Percentiles rank a stretch among this genome's conserved stretches.
Evolutionary conservation across 2,797 vertebrate genomes (phyloP).

Genomic region (Myotis myotis): DNA sequence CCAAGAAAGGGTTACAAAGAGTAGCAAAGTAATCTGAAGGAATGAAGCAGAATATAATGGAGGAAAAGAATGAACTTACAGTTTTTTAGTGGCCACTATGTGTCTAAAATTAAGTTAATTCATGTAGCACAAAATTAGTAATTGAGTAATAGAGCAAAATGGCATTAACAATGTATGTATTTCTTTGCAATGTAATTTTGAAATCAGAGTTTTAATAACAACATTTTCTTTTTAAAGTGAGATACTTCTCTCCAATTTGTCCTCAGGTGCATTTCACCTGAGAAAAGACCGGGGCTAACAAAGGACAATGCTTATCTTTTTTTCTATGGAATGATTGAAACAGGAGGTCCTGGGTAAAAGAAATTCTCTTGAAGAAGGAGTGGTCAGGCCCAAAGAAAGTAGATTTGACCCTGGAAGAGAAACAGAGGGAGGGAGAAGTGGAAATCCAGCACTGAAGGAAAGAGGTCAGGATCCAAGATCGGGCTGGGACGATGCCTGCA

Average conservation of each 20-base stretch:
- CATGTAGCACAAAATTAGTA: background rate
- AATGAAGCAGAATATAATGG: background rate
- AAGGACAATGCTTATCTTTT: background rate
- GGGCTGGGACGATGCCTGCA: background rate
- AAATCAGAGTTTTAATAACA: background rate
- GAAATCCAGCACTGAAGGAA: background rate
- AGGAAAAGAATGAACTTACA: background rate
- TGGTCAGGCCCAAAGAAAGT: background rate
- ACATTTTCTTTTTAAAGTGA: slow-evolving; percentile 8
- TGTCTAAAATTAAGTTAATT: background rate
- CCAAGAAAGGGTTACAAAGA: background rate
- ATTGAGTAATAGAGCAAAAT: background rate
- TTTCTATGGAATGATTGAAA: background rate
- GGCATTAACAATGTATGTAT: background rate
- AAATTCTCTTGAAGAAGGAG: slow-evolving; percentile 18
- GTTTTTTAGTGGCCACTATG: background rate
- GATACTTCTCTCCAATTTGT: background rate
- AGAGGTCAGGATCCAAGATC: background rate
- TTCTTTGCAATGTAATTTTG: background rate
- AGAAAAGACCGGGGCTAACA: background rate
- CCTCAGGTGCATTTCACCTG: background rate
- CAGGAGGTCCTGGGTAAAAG: background rate
- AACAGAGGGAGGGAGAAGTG: background rate
- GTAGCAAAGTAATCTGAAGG: background rate
- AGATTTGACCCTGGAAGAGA: background rate